Percentiles rank a stretch among this genome's conserved stretches.
Conservation (phyloP, 1,140 invertebrate species). For the Doryteuthis pealeii region DNA sequence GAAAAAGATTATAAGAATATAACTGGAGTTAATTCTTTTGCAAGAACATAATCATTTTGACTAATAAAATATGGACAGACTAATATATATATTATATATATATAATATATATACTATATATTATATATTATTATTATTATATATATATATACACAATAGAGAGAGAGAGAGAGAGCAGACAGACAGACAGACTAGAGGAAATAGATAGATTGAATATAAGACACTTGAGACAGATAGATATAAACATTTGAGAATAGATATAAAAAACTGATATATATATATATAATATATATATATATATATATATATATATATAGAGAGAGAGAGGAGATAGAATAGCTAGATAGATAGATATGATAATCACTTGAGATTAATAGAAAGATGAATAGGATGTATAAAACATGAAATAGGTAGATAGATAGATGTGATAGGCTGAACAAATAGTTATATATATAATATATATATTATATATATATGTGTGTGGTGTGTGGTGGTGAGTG, state of each 20-base stretch:
- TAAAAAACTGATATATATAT: too few species aligned
- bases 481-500: neutral
- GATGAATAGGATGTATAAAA: neutral
- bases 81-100: too few species aligned
- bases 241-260: too few species aligned
- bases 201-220: too few species aligned
- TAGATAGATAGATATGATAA: conserved; percentile 15
- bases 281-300: too few species aligned
- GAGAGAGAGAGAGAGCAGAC: conserved; percentile 18
- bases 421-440: neutral
- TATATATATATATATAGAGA: too few species aligned
- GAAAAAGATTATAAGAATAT: neutral
- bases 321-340: too few species aligned
- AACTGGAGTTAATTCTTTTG: neutral
- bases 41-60: neutral
- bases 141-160: neutral
- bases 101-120: too few species aligned
- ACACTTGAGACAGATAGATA: too few species aligned
- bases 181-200: conserved; percentile 12
- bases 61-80: neutral
- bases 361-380: neutral
- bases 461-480: neutral
- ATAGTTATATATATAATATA: neutral
- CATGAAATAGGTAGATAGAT: neutral
- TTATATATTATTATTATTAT: too few species aligned